A percentile compares a stretch with the other conserved stretches of the same genome.
phyloP scores from a whole-genome alignment of 2,797 vertebrate species.

The Paedocypris micromegethes region DNA sequence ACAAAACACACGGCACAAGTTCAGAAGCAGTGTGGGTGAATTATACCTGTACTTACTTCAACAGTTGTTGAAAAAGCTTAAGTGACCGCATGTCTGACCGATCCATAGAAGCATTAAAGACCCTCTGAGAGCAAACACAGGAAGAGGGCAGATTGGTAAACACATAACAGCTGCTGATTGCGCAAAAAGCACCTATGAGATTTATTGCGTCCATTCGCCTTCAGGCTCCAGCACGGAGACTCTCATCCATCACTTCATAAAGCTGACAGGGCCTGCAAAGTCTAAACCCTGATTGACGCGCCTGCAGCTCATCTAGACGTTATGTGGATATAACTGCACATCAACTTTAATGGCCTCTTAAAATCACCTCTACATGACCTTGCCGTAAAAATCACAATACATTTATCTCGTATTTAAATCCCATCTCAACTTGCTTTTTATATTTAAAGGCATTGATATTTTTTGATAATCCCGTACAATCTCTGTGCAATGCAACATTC shows the following conservation, averaged over 20 bases:
- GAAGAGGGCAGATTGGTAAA: slow-evolving; percentile 5
- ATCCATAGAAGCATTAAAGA: slow-evolving; percentile 4
- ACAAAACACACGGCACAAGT: not conserved
- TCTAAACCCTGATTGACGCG: no score
- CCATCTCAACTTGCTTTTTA: no score
- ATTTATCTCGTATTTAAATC: no score
- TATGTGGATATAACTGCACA: no score
- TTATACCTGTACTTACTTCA: not conserved
- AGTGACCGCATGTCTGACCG: not conserved
- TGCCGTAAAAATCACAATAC: no score
- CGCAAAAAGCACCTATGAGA: slow-evolving; percentile 25
- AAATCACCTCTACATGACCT: no score
- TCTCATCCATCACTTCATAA: slow-evolving; percentile 42
- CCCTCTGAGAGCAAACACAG: not conserved
- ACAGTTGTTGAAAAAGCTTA: not conserved
- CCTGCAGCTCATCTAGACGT: no score
- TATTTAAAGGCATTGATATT: no score
- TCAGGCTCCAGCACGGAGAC: slow-evolving; percentile 7
- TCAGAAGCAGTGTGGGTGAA: not conserved
- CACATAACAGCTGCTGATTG: slow-evolving; percentile 11
- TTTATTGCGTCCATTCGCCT: slow-evolving; percentile 38
- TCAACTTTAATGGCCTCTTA: no score
- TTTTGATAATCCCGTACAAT: no score
- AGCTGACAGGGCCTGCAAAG: not conserved
- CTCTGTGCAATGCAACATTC: no score